Base-by-base conservation (phyloP, 2,113 vertebrate species). In the Dolichallabes microphthalmus region DNA sequence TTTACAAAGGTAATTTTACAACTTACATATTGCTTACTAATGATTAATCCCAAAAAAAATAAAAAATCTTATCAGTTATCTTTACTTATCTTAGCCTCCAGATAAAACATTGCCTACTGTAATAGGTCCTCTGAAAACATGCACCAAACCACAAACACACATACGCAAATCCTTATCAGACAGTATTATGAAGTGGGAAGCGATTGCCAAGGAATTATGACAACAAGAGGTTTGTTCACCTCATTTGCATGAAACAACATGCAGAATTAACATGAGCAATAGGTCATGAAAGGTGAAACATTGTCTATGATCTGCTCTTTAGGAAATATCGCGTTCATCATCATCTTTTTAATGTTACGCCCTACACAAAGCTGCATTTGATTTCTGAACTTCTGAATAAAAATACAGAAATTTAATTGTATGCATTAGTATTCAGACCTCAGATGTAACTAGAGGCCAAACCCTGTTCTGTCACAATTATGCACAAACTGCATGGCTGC, bases 121-220 rank as follows among this genome's bases (percentile, higher is more conserved):
- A 32, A 35, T 19, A 30, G 50, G 55, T 7, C 2, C 25, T 55
- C 3, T 55, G 19, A 30, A 68, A n/a, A 63, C 39, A 39, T 25
- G 25, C 55, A 13, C 55, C 10, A 11, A 57, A 6, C 10, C 55
- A 57, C 55, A 57, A 11, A 45, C 69, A 45, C 69, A 55, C 74
- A 55, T n/a, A 76, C 50, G 3, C 25, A 15, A 11, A 27, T 17
- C 50, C 13, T 53, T 53, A 76, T 55, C 74, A 19, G 13, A 76
- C 14, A 76, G 50, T 76, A 30, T 55, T 53, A 17, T 76, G 55
- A 13, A 27, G 73, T 15, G 45, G n/a, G 73, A 75, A 7, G 13
- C 22, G 14, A 30, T n/a, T 76, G 74, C 74, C 74, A 76, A 76
- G 52, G 52, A 76, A 55, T 76, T 76, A 76, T 76, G 50, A 15